phyloP scores from a whole-genome alignment of 2,888 invertebrate genomes.

The Ceratothoa steindachneri region DNA sequence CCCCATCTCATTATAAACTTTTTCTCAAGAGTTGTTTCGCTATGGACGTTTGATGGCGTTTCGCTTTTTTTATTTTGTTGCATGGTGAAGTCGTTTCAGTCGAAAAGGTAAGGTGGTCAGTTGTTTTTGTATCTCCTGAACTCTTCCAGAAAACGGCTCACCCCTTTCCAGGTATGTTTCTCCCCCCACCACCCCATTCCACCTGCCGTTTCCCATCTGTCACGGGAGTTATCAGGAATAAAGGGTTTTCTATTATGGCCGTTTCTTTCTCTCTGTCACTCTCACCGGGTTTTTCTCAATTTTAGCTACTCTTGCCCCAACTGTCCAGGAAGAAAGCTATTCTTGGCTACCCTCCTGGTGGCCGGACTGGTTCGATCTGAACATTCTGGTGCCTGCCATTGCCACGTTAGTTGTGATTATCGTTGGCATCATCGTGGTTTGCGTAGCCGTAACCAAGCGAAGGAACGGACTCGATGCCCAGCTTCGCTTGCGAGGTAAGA shows the following conservation, averaged over 20 bases:
- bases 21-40: too few species aligned
- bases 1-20: too few species aligned
- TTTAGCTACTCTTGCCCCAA: conserved; percentile 44
- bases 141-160: too few species aligned
- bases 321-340: conserved; percentile 36
- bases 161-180: background rate
- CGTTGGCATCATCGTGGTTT: conserved; percentile 84
- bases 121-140: too few species aligned
- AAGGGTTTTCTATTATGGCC: background rate
- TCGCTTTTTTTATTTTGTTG: too few species aligned
- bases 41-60: too few species aligned
- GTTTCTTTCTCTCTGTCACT: background rate
- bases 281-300: conserved; percentile 8
- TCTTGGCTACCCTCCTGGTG: conserved; percentile 65
- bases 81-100: too few species aligned
- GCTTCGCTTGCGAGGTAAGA: conserved; percentile 67
- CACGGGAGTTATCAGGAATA: background rate
- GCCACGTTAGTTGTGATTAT: conserved; percentile 85
- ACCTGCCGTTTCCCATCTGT: background rate
- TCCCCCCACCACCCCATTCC: background rate
- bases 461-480: conserved; percentile 56
- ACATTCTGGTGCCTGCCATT: conserved; percentile 82
- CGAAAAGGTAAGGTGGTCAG: too few species aligned
- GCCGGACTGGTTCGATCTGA: conserved; percentile 80
- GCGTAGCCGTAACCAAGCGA: conserved; percentile 77